phyloP scores from a whole-genome alignment of 2,888 invertebrate species.

The Loripinus fragilis region DNA sequence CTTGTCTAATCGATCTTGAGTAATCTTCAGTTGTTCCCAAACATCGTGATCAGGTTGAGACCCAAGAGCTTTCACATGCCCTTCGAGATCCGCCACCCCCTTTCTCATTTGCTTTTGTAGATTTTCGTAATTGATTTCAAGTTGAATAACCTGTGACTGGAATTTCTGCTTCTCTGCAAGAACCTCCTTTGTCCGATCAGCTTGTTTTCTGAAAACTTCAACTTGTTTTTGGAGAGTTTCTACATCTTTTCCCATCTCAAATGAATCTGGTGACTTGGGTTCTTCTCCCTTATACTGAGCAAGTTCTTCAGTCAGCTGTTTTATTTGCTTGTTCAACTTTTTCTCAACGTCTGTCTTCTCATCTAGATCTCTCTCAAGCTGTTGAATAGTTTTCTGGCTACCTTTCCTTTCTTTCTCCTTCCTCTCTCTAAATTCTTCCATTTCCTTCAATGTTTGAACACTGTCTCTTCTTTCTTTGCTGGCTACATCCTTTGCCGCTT shows the following conservation, averaged over 20 bases:
- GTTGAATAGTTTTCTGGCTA: constrained; percentile 50
- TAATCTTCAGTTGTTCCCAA: constrained; percentile 54
- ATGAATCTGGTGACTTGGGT: constrained; percentile 43
- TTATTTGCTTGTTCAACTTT: constrained; percentile 47
- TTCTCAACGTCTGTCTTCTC: constrained; percentile 42
- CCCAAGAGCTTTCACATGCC: constrained; percentile 40
- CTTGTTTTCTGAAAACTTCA: constrained; percentile 49
- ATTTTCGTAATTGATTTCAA: constrained; percentile 54
- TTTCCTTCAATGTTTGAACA: constrained; percentile 53
- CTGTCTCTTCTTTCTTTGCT: constrained; percentile 55
- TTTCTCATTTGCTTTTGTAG: constrained; percentile 53
- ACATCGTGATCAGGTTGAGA: constrained; percentile 53
- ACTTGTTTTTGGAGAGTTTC: constrained; percentile 56
- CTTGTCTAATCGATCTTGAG: constrained; percentile 66
- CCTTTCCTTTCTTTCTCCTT: constrained; percentile 52
- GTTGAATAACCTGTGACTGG: constrained; percentile 53
- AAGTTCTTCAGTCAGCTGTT: constrained; percentile 57
- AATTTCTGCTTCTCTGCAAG: constrained; percentile 57
- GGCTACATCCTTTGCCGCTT: constrained; percentile 47
- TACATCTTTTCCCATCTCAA: constrained; percentile 57
- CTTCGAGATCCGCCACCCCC: constrained; percentile 48
- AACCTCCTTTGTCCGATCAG: constrained; percentile 55
- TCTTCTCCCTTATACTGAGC: constrained; percentile 18
- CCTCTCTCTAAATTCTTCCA: constrained; percentile 51
- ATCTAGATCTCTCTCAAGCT: constrained; percentile 50